phyloP scores from a whole-genome alignment of 2,888 invertebrate species.

The Chaitophorus viminalis region DNA sequence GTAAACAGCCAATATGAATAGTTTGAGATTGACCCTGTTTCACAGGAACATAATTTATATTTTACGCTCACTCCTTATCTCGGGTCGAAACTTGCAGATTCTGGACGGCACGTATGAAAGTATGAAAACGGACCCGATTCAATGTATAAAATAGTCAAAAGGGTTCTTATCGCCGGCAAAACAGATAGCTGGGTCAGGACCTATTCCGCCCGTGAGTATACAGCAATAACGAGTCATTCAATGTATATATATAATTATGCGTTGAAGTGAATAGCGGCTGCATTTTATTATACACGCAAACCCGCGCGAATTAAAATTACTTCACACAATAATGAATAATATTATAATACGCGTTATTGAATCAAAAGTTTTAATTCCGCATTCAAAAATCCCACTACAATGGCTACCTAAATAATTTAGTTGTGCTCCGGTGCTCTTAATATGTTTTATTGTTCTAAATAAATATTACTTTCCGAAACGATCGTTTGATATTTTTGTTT shows the following conservation, averaged over 20 bases:
- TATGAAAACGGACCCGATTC: neutral
- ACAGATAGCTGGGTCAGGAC: conserved; percentile 20
- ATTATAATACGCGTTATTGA: neutral
- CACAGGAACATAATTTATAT: neutral
- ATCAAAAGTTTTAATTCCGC: neutral
- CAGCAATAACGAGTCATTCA: neutral
- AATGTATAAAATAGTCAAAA: conserved; percentile 22
- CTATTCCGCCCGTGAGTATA: neutral
- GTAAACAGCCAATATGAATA: neutral
- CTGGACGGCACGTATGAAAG: conserved; percentile 2
- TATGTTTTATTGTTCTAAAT: no score
- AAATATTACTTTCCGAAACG: no score
- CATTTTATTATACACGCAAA: neutral
- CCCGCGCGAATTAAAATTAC: no score
- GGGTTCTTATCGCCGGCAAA: conserved; percentile 37
- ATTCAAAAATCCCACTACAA: neutral
- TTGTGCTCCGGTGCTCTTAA: no score
- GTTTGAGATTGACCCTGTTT: neutral
- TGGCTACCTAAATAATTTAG: no score
- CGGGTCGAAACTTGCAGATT: conserved; percentile 22
- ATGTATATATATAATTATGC: neutral
- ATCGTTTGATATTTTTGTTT: no score
- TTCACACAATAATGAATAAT: no score
- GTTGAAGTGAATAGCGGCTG: neutral
- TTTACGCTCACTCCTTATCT: conserved; percentile 2